Evolutionary conservation across 92 coral and sea anemone genomes (phyloP).

Genomic region (Zoanthus sansibaricus): DNA sequence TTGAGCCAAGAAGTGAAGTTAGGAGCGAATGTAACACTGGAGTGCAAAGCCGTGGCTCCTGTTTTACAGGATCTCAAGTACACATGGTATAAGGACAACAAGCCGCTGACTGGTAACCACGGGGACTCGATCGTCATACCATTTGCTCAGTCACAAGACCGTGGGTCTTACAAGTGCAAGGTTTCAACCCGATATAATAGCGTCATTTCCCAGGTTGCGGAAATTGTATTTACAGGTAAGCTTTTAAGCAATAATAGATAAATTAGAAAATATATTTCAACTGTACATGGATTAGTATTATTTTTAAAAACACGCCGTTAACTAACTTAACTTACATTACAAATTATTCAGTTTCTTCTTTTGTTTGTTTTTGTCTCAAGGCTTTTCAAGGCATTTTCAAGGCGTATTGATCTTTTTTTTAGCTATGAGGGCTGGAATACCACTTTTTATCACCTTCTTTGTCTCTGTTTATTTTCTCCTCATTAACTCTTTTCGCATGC

Average conservation of each 20-base stretch:
- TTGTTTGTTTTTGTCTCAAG: too few species aligned
- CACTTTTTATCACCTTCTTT: too few species aligned
- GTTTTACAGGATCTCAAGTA: background rate
- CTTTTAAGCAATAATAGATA: background rate
- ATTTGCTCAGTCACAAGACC: background rate
- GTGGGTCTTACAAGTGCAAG: conserved; percentile 32
- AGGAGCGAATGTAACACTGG: conserved; percentile 18
- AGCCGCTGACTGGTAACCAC: background rate
- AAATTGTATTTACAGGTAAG: conserved; percentile 5
- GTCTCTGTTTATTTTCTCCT: too few species aligned
- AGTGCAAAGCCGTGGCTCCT: background rate
- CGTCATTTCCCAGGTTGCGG: background rate
- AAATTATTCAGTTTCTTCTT: too few species aligned
- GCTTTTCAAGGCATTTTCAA: too few species aligned
- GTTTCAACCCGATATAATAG: conserved; percentile 22
- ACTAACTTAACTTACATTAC: too few species aligned
- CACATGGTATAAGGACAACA: conserved; percentile 40
- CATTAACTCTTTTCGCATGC: too few species aligned
- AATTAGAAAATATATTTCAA: too few species aligned
- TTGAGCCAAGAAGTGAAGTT: background rate
- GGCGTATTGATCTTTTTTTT: too few species aligned
- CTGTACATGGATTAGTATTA: too few species aligned
- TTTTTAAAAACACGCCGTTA: too few species aligned
- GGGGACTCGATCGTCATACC: background rate
- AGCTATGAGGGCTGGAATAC: too few species aligned